Percentiles rank a stretch among this genome's conserved stretches.
These are phyloP conservation scores for Drosophila fuyamai DNA, from an alignment of 1,140 invertebrate species.

Conservation along the genomic window DNA sequence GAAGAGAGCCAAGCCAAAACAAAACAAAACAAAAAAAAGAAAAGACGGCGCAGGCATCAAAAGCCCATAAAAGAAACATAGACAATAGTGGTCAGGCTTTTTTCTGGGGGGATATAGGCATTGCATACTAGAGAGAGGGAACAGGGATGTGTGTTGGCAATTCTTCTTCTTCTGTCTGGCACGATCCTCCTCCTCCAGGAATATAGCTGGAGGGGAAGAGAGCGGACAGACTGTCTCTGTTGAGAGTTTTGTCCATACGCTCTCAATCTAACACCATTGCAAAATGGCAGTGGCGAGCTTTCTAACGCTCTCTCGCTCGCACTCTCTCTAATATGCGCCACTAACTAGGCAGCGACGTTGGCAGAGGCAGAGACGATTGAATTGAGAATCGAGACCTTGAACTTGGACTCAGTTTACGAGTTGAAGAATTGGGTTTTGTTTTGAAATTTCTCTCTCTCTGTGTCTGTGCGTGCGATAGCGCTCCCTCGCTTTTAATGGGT, in stretches of 20 bases:
- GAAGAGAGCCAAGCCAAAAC: not conserved
- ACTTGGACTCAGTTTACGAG: conserved; percentile 82
- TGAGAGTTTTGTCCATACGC: conserved; percentile 55
- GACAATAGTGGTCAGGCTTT: conserved; percentile 53
- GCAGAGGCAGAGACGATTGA: conserved; percentile 57
- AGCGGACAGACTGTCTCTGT: conserved; percentile 9
- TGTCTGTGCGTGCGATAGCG: conserved; percentile 2
- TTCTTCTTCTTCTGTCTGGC: conserved; percentile 56
- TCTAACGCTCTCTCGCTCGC: conserved; percentile 17
- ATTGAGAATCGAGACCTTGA: conserved; percentile 78
- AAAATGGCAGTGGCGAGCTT: conserved; percentile 13
- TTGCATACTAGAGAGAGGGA: conserved; percentile 15
- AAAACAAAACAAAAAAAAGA: conserved; percentile 29
- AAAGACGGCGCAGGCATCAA: conserved; percentile 34
- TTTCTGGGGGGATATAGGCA: conserved; percentile 11
- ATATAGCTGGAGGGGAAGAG: not conserved
- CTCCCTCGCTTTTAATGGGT: not conserved
- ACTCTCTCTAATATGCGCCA: conserved; percentile 57
- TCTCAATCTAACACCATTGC: conserved; percentile 37
- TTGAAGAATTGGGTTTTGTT: conserved; percentile 80
- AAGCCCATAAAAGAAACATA: conserved; percentile 37
- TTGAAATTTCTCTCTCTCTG: conserved; percentile 67
- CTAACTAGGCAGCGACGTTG: conserved; percentile 40
- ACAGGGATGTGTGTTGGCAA: conserved; percentile 12
- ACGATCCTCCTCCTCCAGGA: not conserved